phyloP scores from a whole-genome alignment of 2,797 vertebrate species.

The Discoglossus pictus region DNA sequence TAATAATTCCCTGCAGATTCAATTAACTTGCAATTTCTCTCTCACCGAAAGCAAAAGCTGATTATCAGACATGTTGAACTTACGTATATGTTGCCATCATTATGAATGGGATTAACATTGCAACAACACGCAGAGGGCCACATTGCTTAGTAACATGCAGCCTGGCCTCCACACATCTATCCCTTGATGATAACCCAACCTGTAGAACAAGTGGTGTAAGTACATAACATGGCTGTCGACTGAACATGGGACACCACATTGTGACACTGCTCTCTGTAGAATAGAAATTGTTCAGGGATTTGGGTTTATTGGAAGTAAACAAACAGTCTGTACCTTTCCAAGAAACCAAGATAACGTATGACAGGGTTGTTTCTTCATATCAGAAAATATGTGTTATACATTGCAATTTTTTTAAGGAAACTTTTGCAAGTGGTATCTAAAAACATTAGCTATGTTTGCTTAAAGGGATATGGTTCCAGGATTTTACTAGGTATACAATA shows the following conservation, averaged over 20 bases:
- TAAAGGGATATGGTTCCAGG: no score
- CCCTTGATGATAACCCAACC: conserved; percentile 56
- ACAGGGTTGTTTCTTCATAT: no score
- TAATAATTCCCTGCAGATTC: conserved; percentile 49
- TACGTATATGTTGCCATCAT: conserved; percentile 50
- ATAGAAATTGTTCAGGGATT: conserved; percentile 55
- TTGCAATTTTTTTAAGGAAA: no score
- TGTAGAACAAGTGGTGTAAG: conserved; percentile 59
- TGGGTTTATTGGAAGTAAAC: conserved; percentile 32
- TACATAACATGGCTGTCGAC: conserved; percentile 65
- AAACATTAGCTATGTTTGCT: no score
- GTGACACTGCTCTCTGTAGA: conserved; percentile 50
- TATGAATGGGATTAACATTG: conserved; percentile 52
- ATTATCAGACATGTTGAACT: conserved; percentile 52
- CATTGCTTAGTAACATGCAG: conserved; percentile 50
- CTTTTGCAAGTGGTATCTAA: no score
- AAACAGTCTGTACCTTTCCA: conserved; percentile 2
- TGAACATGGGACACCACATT: conserved; percentile 52
- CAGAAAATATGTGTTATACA: no score
- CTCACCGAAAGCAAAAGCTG: conserved; percentile 52
- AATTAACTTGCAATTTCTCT: conserved; percentile 53
- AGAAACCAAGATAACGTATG: conserved; percentile 2
- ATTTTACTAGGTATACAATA: no score
- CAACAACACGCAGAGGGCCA: conserved; percentile 37
- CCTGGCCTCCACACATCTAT: conserved; percentile 55